Percentiles rank a stretch among this genome's conserved stretches.
Evolutionary conservation across 2,797 vertebrate species (phyloP).

Genomic region (Propithecus deckenii): DNA sequence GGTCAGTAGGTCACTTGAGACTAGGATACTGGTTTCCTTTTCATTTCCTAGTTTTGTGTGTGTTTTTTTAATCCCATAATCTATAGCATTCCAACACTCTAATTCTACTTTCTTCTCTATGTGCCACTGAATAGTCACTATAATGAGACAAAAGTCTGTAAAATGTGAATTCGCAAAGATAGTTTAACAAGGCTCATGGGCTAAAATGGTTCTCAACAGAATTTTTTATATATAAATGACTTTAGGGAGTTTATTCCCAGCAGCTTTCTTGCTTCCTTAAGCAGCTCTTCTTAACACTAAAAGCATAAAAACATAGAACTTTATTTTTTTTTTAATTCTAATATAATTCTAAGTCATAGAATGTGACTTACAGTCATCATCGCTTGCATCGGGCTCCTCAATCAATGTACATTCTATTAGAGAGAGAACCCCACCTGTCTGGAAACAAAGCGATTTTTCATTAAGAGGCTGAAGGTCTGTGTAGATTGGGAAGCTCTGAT

Average conservation of each 20-base stretch:
- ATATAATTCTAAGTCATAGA: constrained; percentile 62
- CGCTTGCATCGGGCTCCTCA: constrained; percentile 94
- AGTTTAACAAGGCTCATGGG: neutral
- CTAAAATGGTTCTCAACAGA: neutral
- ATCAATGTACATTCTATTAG: constrained; percentile 97
- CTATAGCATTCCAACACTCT: neutral
- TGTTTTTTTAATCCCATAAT: neutral
- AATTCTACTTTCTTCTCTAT: neutral
- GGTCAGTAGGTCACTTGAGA: neutral
- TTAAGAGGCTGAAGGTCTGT: neutral
- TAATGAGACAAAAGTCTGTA: neutral
- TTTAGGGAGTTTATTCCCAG: neutral
- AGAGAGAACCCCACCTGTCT: constrained; percentile 98
- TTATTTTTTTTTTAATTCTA: constrained; percentile 51
- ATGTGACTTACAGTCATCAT: constrained; percentile 95
- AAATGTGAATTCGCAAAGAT: neutral
- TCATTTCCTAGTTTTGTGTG: neutral
- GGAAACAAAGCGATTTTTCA: constrained; percentile 74
- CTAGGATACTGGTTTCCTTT: neutral
- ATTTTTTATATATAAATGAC: neutral
- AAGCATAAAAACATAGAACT: neutral
- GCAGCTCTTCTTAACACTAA: neutral
- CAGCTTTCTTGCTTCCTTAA: neutral
- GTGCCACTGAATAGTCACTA: neutral
- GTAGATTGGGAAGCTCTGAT: neutral